Percentiles rank a stretch among this genome's conserved stretches.
Evolutionary conservation across 1,140 invertebrate species (phyloP).

Genomic region (Euwallacea fornicatus): DNA sequence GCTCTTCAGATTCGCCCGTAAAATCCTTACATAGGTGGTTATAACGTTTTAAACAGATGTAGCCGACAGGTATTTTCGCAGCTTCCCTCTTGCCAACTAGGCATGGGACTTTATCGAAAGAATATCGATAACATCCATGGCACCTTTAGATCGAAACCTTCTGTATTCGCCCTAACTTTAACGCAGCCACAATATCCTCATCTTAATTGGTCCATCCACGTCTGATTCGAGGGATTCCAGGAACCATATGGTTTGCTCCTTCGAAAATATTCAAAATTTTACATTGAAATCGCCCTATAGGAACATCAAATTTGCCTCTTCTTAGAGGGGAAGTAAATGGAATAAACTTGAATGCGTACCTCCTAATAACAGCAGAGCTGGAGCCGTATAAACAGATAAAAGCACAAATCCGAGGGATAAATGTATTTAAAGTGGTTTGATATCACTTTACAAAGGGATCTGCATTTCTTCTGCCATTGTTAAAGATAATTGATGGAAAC

Average conservation of each 20-base stretch:
- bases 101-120: no score
- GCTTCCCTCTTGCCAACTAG: background rate
- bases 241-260: no score
- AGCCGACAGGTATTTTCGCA: conserved; percentile 21
- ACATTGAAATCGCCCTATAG: background rate
- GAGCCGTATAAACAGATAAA: conserved; percentile 8
- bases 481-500: conserved; percentile 29
- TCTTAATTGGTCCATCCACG: no score
- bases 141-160: no score
- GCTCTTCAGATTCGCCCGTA: conserved; percentile 20
- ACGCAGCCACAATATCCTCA: no score
- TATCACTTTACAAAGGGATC: conserved; percentile 31
- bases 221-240: no score
- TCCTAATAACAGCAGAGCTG: background rate
- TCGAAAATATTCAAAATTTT: background rate
- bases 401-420: conserved; percentile 14
- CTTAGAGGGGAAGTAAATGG: no score
- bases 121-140: no score
- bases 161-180: no score
- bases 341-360: no score
- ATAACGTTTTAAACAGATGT: conserved; percentile 26
- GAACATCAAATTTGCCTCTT: no score
- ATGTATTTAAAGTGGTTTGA: conserved; percentile 35
- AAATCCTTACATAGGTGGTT: conserved; percentile 23
- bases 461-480: conserved; percentile 21